phyloP scores from a whole-genome alignment of 2,113 vertebrate genomes.

The Zosterops japonicus region DNA sequence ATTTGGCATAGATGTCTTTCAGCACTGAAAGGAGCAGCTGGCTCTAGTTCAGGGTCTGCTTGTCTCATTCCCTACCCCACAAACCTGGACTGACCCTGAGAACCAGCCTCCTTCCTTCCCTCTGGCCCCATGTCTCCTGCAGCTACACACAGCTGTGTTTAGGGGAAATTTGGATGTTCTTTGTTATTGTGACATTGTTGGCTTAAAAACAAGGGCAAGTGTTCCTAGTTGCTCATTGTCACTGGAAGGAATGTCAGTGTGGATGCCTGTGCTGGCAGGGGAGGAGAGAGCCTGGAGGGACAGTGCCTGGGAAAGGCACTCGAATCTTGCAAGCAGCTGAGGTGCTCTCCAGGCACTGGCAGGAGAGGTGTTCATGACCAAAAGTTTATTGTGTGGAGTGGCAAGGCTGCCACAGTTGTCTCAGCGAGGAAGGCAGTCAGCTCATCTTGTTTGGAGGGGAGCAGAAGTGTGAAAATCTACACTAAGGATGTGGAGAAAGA shows the following conservation, averaged over 20 bases:
- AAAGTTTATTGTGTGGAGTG: not conserved
- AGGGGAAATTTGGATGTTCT: not conserved
- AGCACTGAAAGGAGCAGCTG: not conserved
- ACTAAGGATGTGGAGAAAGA: not conserved
- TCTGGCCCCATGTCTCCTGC: not conserved
- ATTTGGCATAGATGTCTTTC: not conserved
- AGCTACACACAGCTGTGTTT: not conserved
- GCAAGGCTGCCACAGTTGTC: not conserved
- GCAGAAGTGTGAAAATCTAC: not conserved
- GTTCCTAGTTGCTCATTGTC: not conserved
- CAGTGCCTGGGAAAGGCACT: not conserved
- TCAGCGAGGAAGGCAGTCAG: accelerated
- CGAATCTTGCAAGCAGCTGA: not conserved
- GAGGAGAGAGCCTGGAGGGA: not conserved
- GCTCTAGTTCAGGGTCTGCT: not conserved
- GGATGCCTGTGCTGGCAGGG: not conserved
- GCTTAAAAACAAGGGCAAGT: not conserved
- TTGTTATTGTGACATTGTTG: not conserved
- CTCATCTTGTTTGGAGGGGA: not conserved
- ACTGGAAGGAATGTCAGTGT: not conserved
- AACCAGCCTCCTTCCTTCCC: not conserved
- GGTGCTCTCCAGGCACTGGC: not conserved
- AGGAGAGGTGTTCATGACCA: not conserved
- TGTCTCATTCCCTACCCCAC: not conserved
- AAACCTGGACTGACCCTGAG: not conserved